Percentiles rank a stretch among this genome's conserved stretches.
Conservation (phyloP, 2,888 invertebrate genomes). For the Diogma glabrata region DNA sequence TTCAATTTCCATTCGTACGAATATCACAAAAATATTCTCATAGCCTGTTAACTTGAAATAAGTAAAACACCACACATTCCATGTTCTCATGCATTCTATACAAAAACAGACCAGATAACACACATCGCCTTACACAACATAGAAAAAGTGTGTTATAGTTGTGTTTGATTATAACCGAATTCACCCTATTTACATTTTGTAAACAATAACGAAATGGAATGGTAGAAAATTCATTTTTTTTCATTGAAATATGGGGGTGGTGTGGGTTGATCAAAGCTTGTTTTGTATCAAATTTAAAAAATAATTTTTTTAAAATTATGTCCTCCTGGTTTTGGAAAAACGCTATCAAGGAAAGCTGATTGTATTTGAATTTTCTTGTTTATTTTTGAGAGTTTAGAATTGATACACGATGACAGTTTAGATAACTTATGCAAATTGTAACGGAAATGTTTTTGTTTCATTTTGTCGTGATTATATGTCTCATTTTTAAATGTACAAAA, state of each 20-base stretch:
- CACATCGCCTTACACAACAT: neutral
- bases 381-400: no score
- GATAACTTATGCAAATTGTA: no score
- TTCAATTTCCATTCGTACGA: slow-evolving; percentile 2
- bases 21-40: neutral
- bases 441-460: no score
- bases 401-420: no score
- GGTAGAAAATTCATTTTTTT: no score
- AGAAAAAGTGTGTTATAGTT: no score
- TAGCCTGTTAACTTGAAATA: slow-evolving; percentile 1
- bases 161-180: neutral
- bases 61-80: slow-evolving; percentile 7
- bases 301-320: slow-evolving; percentile 3
- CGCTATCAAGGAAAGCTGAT: slow-evolving; percentile 18
- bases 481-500: no score
- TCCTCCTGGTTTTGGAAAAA: slow-evolving; percentile 14
- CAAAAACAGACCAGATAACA: slow-evolving; percentile 2
- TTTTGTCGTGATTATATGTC: no score
- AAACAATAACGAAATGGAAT: neutral
- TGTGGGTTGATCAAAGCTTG: neutral
- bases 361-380: slow-evolving; percentile 11
- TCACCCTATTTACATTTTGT: slow-evolving; percentile 1
- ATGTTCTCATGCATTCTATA: neutral
- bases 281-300: neutral
- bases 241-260: no score